Percentiles rank a stretch among this genome's conserved stretches.
phyloP scores from a whole-genome alignment of 2,888 invertebrate species.

The Lordiphosa andalusiaca region DNA sequence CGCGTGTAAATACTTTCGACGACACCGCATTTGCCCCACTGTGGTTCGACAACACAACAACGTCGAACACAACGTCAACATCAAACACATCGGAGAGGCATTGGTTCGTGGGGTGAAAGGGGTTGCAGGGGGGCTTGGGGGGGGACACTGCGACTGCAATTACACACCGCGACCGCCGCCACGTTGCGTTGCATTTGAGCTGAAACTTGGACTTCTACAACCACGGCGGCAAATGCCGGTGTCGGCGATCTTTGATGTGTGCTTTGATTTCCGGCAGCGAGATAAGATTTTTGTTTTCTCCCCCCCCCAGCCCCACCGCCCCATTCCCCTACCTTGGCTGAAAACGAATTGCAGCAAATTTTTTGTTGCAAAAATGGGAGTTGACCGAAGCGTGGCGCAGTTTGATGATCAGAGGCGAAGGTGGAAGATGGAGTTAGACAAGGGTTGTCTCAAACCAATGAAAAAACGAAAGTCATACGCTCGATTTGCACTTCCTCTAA shows the following conservation, averaged over 20 bases:
- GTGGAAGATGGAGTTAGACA: too few species aligned
- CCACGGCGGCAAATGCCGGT: slow-evolving; percentile 35
- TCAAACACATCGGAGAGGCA: too few species aligned
- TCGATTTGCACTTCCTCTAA: slow-evolving; percentile 27
- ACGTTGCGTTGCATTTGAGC: slow-evolving; percentile 25
- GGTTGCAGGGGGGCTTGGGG: too few species aligned
- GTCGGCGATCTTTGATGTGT: slow-evolving; percentile 72
- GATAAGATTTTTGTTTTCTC: slow-evolving; percentile 65
- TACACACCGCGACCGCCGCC: slow-evolving; percentile 53
- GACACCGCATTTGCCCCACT: too few species aligned
- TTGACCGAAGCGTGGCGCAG: too few species aligned
- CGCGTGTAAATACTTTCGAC: too few species aligned
- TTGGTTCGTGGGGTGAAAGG: too few species aligned
- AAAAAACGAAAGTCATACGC: slow-evolving; percentile 11
- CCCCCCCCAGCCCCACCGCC: slow-evolving; percentile 23
- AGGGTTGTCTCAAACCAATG: too few species aligned
- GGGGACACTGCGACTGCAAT: slow-evolving; percentile 13
- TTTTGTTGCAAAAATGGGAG: slow-evolving; percentile 6
- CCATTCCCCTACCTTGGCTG: slow-evolving; percentile 7
- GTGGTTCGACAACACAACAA: too few species aligned
- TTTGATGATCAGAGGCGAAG: neutral
- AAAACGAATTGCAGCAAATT: slow-evolving; percentile 65
- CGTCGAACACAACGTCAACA: too few species aligned
- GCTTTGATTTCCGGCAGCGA: slow-evolving; percentile 77
- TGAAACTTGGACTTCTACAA: slow-evolving; percentile 17